phyloP scores from a whole-genome alignment of 2,113 vertebrate species.

The Zapornia atra region DNA sequence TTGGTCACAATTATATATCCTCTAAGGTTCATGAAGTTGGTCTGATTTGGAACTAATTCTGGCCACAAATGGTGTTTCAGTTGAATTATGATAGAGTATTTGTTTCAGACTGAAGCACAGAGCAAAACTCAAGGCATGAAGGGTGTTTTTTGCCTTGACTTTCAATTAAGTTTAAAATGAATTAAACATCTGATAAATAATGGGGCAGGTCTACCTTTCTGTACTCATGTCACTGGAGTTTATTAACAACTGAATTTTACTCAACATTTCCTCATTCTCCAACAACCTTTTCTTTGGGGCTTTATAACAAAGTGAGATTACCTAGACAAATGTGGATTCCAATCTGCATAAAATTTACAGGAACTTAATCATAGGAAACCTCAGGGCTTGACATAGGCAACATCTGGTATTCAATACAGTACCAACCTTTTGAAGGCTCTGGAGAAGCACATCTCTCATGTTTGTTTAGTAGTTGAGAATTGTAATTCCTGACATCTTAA shows the following conservation, averaged over 20 bases:
- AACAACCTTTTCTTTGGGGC: background rate
- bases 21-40: background rate
- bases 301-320: background rate
- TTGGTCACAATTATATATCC: background rate
- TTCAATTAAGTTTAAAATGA: background rate
- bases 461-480: background rate
- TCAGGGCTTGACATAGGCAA: background rate
- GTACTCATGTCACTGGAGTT: background rate
- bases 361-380: background rate
- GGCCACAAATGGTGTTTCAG: background rate
- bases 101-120: background rate
- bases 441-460: background rate
- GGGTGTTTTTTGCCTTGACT: background rate
- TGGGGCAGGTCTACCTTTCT: background rate
- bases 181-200: background rate
- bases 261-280: background rate
- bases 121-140: background rate
- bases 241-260: background rate
- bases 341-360: background rate
- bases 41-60: conserved; percentile 15
- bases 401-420: background rate
- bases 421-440: background rate
- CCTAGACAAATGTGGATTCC: background rate
- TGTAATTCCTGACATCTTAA: conserved; percentile 3
- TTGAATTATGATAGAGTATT: background rate